phyloP scores from a whole-genome alignment of 2,113 vertebrate genomes.

The Ascaphus truei region DNA sequence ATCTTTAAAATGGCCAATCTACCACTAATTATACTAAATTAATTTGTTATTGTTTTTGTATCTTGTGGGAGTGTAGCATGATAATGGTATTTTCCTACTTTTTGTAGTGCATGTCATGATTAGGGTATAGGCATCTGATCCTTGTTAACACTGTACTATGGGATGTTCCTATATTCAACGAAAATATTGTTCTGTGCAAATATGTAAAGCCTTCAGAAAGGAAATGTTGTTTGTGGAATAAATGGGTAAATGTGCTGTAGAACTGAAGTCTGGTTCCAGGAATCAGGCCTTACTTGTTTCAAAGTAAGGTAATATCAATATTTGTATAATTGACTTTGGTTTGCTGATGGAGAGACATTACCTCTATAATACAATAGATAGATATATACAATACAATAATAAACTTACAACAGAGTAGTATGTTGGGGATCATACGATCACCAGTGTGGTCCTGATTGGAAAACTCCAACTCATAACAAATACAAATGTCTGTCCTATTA shows the following conservation, averaged over 20 bases:
- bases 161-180: background rate
- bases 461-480: too few relatives aligned
- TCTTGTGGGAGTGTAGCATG: background rate
- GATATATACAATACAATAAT: too few relatives aligned
- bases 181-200: background rate
- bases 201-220: background rate
- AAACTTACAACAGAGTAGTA: too few relatives aligned
- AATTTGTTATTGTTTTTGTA: background rate
- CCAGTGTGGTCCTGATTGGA: too few relatives aligned
- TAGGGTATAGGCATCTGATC: background rate
- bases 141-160: slow-evolving; percentile 6
- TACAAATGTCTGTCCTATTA: too few relatives aligned
- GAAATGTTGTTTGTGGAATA: background rate
- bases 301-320: background rate
- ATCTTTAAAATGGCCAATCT: too few relatives aligned
- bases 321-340: background rate
- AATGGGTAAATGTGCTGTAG: background rate
- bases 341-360: background rate
- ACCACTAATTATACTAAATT: background rate
- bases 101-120: background rate
- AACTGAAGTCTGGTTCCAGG: background rate
- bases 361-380: background rate
- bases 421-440: too few relatives aligned
- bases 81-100: slow-evolving; percentile 1
- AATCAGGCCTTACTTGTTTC: background rate